phyloP scores from a whole-genome alignment of 2,888 invertebrate genomes.

The Platerodrilus igneus region DNA sequence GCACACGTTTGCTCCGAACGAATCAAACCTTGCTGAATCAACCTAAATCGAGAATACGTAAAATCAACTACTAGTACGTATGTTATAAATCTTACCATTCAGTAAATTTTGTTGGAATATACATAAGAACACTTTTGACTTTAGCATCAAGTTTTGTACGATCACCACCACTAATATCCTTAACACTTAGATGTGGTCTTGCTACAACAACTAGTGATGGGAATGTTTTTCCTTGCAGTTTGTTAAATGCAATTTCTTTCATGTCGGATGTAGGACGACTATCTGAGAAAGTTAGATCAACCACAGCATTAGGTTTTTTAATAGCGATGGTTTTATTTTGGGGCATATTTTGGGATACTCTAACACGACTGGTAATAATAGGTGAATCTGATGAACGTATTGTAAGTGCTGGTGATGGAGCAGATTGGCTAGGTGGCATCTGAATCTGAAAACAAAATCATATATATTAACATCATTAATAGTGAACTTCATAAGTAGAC shows the following conservation, averaged over 20 bases:
- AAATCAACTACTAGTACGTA: background rate
- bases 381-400: too few species aligned
- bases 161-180: slow-evolving; percentile 57
- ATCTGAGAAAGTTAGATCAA: slow-evolving; percentile 62
- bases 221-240: slow-evolving; percentile 76
- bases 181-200: slow-evolving; percentile 69
- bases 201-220: slow-evolving; percentile 82
- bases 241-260: slow-evolving; percentile 71
- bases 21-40: slow-evolving; percentile 79
- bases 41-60: slow-evolving; percentile 40
- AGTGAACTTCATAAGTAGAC: too few species aligned
- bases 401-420: too few species aligned
- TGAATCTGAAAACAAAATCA: too few species aligned
- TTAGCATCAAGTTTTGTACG: slow-evolving; percentile 66
- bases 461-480: too few species aligned
- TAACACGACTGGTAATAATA: too few species aligned
- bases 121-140: slow-evolving; percentile 78
- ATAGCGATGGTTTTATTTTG: too few species aligned
- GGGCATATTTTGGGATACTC: too few species aligned
- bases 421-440: too few species aligned
- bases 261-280: slow-evolving; percentile 62
- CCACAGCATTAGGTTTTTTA: slow-evolving; percentile 51
- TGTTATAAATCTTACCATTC: slow-evolving; percentile 59
- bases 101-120: slow-evolving; percentile 77
- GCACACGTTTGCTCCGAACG: slow-evolving; percentile 74